phyloP scores from a whole-genome alignment of 2,113 vertebrate species.

The Mastomys natalensis region DNA sequence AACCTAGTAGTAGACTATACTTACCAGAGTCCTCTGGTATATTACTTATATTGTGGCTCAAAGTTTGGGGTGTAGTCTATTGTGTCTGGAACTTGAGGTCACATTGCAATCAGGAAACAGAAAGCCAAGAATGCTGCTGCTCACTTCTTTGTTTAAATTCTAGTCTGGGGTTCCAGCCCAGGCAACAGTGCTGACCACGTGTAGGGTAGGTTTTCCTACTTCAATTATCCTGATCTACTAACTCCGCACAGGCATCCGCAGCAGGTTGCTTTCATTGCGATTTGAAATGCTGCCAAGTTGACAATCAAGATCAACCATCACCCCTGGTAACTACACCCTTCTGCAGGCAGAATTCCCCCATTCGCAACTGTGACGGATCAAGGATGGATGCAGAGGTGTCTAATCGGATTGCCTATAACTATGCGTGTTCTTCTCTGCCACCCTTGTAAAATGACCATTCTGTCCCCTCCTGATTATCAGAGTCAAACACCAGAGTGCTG shows the following conservation, averaged over 20 bases:
- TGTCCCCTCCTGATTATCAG: not conserved
- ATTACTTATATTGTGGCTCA: not conserved
- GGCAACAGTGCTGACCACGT: not conserved
- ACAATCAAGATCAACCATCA: not conserved
- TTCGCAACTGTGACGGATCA: not conserved
- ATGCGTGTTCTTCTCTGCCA: not conserved
- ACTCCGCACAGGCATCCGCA: not conserved
- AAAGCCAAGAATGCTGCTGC: not conserved
- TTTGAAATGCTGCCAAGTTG: not conserved
- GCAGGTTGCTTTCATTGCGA: not conserved
- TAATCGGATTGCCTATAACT: not conserved
- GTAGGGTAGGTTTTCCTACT: not conserved
- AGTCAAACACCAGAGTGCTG: not conserved
- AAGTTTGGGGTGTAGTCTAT: not conserved
- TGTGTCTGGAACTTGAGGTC: not conserved
- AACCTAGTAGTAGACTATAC: not conserved
- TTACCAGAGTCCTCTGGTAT: not conserved
- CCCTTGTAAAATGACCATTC: not conserved
- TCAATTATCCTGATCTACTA: not conserved
- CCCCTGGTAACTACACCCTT: not conserved
- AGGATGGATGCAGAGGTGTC: not conserved
- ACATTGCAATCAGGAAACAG: not conserved
- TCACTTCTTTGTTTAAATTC: not conserved
- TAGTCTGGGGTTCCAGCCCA: not conserved
- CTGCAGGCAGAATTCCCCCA: not conserved